Conservation (phyloP, 2,113 vertebrate genomes). For the Erythrocebus patas region DNA sequence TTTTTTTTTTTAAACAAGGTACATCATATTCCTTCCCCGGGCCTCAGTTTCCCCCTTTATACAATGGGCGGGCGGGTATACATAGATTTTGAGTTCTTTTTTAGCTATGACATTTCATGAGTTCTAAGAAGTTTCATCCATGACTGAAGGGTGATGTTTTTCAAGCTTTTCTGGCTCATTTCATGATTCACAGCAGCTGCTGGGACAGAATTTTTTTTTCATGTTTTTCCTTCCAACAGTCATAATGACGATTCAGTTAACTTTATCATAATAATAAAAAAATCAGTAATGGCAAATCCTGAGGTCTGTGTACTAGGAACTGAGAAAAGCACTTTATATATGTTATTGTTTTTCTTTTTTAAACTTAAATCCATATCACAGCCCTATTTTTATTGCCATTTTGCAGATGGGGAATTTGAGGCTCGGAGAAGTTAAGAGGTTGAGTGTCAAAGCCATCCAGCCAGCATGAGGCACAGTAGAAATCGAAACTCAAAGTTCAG, state of each 20-base stretch:
- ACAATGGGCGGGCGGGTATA: too few relatives aligned
- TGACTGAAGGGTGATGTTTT: background rate
- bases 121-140: background rate
- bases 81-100: background rate
- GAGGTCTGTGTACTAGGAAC: background rate
- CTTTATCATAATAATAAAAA: background rate
- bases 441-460: background rate
- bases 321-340: background rate
- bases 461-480: background rate
- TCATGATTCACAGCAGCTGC: conserved; percentile 50
- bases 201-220: background rate
- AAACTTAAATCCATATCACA: background rate
- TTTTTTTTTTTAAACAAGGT: background rate
- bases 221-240: background rate
- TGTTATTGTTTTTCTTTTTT: background rate
- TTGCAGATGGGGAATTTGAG: background rate
- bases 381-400: background rate
- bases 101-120: background rate
- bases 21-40: background rate
- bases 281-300: background rate
- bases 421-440: background rate
- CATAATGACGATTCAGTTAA: background rate
- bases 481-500: background rate
- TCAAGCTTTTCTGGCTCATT: background rate
- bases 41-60: background rate